Base-by-base conservation (phyloP, 2,888 invertebrate genomes). In the Cryptus viduatorius region DNA sequence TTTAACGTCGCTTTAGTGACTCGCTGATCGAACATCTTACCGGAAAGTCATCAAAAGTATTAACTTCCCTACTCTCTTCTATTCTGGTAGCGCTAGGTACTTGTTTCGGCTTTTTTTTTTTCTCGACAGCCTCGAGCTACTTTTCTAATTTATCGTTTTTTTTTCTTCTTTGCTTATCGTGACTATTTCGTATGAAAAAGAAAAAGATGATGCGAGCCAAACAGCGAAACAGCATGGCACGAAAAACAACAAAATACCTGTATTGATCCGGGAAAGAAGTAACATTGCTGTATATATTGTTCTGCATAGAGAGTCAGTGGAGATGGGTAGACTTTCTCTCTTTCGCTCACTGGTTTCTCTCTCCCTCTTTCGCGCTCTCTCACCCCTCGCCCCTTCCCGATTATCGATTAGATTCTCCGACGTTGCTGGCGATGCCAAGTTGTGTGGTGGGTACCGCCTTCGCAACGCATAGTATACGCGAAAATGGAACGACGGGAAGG, bases 401-500 rank as follows among this genome's bases (percentile, higher is more conserved):
- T 79, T 82, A 77, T 84, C 82, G 82, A 83, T 83, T 85, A 83
- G 85, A 81, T 83, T 78, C 69, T 46, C 71, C 82, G 82, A 82
- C 79, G 79, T 76, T 79, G 71, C 68, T 75, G 44, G 76, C 72
- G 31, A 61, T 31, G 59, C 31, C 59, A 29, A 48, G 59, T 61
- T 61, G 59, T 77, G 77, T 76, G 76, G 61, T 65, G 76, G 37
- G 37, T 37, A 37, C 37, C 71, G 75, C 69, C 81, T 82, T 79
- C 75, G 19, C 56, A 46, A 80, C 80, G 73, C 24, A 29, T 56
- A 44, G 69, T 76, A 79, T 65, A 79, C 75, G 82, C 82, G 71
- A 84, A 56, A 84, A 84, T 84, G 84, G 84, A 82, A 82, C 84
- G 79, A 79, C 81, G 72, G 80, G 76, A 75, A 82, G 84, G 75